Base-by-base conservation (phyloP, 2,888 invertebrate genomes). In the Acleris literana region DNA sequence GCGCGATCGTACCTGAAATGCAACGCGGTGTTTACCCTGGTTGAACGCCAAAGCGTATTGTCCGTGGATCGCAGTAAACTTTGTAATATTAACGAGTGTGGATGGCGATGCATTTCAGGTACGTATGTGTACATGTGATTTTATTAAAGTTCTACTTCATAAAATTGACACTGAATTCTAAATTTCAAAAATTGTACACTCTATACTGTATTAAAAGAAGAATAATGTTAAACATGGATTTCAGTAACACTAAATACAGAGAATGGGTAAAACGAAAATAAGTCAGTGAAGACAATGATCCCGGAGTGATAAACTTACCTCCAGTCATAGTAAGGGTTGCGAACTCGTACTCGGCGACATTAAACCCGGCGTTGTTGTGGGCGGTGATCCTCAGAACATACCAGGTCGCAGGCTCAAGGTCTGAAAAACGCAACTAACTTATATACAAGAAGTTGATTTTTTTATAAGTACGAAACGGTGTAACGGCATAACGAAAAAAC, bases 1-100 rank as follows among this genome's bases (percentile, higher is more conserved):
- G 97, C 93, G 97, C 97, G 93, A 97, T 96, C 93, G 97, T 97
- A 96, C 97, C 97, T 97, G 97, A 95, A 97, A 97, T 95, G 93
- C 93, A 87, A 88, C 82, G 83, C 84, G 80, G 75, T 68, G 64
- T 70, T 79, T 63, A 54, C 51, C 18, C 13, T 22, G 20, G 16
- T 44, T 44, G 5, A 44, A 44, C 44, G 44, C n/a, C n/a, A n/a
- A 44, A 44, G 16, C 44, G 44, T 44, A 20, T n/a, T 39, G 18
- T 39, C 22, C 16, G 6, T 16, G 2, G 13, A 3, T 55, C 67
- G 59, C 58, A 70, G 61, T 61, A 33, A 17, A 64, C 62, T 60
- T 53, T 57, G 68, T 64, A 70, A 29, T 64, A 58, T 64, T 39
- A 13, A 39, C 4, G 13, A 71, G 71, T 71, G 76, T 78, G 71